Base-by-base conservation (phyloP, 2,888 invertebrate species). In the Lithodes maja region DNA sequence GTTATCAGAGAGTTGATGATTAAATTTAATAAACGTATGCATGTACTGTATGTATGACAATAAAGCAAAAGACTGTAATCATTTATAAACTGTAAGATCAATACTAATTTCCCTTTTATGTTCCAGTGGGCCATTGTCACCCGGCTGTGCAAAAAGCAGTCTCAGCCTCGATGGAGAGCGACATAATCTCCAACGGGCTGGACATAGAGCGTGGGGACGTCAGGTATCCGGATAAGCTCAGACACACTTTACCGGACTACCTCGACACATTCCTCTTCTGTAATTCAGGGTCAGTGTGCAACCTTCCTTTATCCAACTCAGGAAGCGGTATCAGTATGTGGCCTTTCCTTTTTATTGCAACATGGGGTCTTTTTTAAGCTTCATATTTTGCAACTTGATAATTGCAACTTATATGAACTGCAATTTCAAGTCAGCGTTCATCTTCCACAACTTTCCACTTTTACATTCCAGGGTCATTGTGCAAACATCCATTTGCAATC, bases 241-340 rank as follows among this genome's bases (percentile, higher is more conserved):
- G 93, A 0, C 92, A 93, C 7, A 95, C 94, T 1, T 92, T 95
- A 89, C 95, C 95, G 7, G 92, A 93, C 2, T 92, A 93, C 83
- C 92, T 95, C 71, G 93, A 94, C 91, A 94, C 94, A n/a, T 94
- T 95, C 81, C 94, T 94, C 91, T 94, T 95, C 92, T 94, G 94
- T 85, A 95, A 95, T 92, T 95, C 95, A 9, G 95, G 95, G 95
- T 95, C 93, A 69, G 86, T 86, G 5, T 9, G 7, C 3, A n/a
- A 3, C 55, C 33, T 33, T 33, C 33, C 33, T 33, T 33, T 33
- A 33, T 33, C 33, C 33, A 33, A 33, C 33, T 33, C 33, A 33
- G 33, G 33, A 33, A 33, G 33, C 33, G 33, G 33, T 0, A 33
- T 33, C 33, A 0, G 33, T 33, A 33, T 33, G 33, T 33, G 33